Conservation (phyloP, 2,888 invertebrate species). For the Scaeva pyrastri region DNA sequence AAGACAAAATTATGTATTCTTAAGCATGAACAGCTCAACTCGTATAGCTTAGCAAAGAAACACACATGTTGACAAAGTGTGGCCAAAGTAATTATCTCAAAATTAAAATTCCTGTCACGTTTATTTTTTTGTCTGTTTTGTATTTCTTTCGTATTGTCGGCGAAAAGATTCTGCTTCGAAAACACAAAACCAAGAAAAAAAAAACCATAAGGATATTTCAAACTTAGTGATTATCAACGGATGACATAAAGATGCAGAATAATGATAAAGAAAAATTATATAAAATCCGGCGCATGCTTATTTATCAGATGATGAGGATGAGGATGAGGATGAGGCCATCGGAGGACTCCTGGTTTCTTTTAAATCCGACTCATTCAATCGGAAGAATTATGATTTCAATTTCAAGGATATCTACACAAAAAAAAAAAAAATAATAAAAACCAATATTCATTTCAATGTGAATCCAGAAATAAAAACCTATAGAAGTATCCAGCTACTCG, state of each 20-base stretch:
- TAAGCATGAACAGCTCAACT: conserved; percentile 26
- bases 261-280: conserved; percentile 3
- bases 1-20: conserved; percentile 20
- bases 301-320: conserved; percentile 46
- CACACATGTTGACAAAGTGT: conserved; percentile 67
- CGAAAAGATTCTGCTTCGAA: not conserved
- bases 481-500: conserved; percentile 4
- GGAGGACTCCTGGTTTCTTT: not conserved
- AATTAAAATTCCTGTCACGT: conserved; percentile 79
- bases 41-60: conserved; percentile 17
- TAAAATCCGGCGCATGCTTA: conserved; percentile 56
- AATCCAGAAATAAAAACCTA: conserved; percentile 33
- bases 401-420: conserved; percentile 33
- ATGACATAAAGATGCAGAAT: conserved; percentile 49
- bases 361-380: conserved; percentile 41
- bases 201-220: conserved; percentile 57
- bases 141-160: not conserved
- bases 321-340: too few species aligned
- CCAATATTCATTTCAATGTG: conserved; percentile 61
- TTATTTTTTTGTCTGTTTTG: conserved; percentile 34
- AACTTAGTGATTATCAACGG: conserved; percentile 55
- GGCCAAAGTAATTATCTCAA: conserved; percentile 79
- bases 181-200: not conserved
- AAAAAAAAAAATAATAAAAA: not conserved
- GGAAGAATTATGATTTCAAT: conserved; percentile 44